These are phyloP conservation scores for Chromoteleia sp. DNA, from an alignment of 2,888 invertebrate genomes.

Conservation along the genomic window DNA sequence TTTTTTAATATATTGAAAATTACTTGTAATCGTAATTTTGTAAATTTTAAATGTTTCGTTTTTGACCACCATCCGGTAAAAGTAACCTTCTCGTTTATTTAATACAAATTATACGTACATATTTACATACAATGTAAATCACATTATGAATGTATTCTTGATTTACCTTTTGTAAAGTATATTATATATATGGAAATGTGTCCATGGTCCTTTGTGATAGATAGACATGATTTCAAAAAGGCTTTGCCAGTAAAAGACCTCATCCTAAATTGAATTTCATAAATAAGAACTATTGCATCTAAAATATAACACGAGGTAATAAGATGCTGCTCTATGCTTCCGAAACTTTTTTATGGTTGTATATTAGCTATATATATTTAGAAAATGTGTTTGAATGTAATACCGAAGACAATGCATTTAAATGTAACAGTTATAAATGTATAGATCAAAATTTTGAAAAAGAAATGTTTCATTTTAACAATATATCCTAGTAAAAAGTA, in stretches of 20 bases:
- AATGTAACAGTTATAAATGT: no score
- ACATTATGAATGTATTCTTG: slow-evolving; percentile 2
- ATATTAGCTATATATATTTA: background rate
- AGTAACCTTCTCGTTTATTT: background rate
- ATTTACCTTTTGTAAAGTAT: slow-evolving; percentile 7
- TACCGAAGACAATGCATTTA: no score
- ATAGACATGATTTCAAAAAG: slow-evolving; percentile 12
- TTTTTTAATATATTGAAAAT: background rate
- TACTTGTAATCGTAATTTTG: no score
- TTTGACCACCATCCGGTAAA: background rate
- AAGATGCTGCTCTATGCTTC: slow-evolving; percentile 7
- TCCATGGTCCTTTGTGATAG: slow-evolving; percentile 12
- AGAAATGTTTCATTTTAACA: no score
- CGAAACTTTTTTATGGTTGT: background rate
- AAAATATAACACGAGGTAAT: slow-evolving; percentile 20
- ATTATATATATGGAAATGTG: slow-evolving; percentile 32
- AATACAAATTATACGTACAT: slow-evolving; percentile 5
- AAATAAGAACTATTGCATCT: slow-evolving; percentile 33
- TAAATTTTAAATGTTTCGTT: no score
- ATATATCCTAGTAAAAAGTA: no score
- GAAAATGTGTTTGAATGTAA: no score
- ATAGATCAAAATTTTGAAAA: no score
- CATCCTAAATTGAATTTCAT: slow-evolving; percentile 27
- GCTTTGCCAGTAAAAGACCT: slow-evolving; percentile 13
- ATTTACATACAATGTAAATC: slow-evolving; percentile 32